Percentiles rank a stretch among this genome's conserved stretches.
Conservation (phyloP, 2,888 invertebrate genomes). For the Phyllotreta striolata region DNA sequence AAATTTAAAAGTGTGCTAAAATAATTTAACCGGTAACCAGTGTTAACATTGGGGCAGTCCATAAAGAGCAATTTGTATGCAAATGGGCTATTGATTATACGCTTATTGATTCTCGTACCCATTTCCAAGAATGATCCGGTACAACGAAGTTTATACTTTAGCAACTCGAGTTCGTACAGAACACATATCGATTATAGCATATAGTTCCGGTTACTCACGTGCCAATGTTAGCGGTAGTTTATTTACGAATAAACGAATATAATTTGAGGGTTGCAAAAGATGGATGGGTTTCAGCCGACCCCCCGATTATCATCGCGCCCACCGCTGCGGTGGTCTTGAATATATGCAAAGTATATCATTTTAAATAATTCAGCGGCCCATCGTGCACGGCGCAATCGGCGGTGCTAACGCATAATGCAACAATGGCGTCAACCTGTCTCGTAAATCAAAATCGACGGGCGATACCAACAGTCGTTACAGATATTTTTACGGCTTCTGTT, state of each 20-base stretch:
- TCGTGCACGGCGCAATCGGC: constrained; percentile 39
- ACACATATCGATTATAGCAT: too few species aligned
- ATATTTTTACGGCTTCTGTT: constrained; percentile 58
- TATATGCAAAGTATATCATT: constrained; percentile 43
- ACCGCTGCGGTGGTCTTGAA: constrained; percentile 41
- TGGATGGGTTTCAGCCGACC: constrained; percentile 55
- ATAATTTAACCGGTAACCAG: not conserved
- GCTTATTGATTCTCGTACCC: constrained; percentile 1
- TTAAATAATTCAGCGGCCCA: constrained; percentile 41
- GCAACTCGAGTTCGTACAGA: too few species aligned
- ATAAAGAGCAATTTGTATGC: constrained; percentile 17
- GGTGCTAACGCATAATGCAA: constrained; percentile 53
- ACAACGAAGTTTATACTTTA: not conserved
- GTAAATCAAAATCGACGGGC: constrained; percentile 58
- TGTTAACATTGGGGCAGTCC: constrained; percentile 12
- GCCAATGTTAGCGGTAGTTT: too few species aligned
- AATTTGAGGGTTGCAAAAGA: constrained; percentile 42
- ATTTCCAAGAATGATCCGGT: constrained; percentile 5
- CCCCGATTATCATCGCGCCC: constrained; percentile 43
- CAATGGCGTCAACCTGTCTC: constrained; percentile 54
- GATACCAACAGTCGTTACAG: constrained; percentile 55
- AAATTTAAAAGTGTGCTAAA: constrained; percentile 7
- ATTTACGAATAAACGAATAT: not conserved
- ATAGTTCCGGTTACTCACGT: too few species aligned
- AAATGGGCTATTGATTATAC: constrained; percentile 12